Conservation (phyloP, 2,113 vertebrate species). For the Oenanthe melanoleuca region DNA sequence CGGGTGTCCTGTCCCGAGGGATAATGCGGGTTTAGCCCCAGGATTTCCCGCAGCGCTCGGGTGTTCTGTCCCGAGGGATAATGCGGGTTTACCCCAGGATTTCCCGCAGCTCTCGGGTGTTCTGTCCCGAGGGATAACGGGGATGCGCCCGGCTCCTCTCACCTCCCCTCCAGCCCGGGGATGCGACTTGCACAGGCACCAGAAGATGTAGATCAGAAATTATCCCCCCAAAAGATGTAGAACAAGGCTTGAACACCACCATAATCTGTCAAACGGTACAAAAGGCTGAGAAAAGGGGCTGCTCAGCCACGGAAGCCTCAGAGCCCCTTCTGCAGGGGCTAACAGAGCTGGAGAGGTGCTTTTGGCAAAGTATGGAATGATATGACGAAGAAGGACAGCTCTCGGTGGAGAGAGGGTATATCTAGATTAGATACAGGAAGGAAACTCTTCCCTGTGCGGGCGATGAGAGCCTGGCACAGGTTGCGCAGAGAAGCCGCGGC, state of each 20-base stretch:
- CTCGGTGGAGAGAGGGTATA: background rate
- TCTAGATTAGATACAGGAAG: background rate
- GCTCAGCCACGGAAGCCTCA: background rate
- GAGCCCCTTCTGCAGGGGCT: background rate
- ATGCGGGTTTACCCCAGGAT: too few relatives aligned
- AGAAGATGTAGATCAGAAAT: accelerated
- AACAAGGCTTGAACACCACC: accelerated
- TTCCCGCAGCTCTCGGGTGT: too few relatives aligned
- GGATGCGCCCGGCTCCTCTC: accelerated
- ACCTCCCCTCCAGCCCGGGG: accelerated
- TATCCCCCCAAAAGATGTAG: accelerated
- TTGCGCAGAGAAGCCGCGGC: accelerated
- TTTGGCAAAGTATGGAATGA: background rate
- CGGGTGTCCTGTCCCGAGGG: too few relatives aligned
- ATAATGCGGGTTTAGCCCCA: background rate
- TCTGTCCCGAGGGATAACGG: too few relatives aligned
- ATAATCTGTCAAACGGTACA: accelerated
- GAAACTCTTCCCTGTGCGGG: background rate
- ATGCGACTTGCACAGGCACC: accelerated
- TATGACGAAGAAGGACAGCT: background rate
- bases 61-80: too few relatives aligned
- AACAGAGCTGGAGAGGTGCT: background rate
- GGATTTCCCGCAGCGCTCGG: background rate
- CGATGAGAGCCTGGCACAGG: background rate
- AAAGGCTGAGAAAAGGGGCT: too few relatives aligned